These are phyloP conservation scores for Strix uralensis DNA, from an alignment of 2,113 vertebrate genomes.

Conservation along the genomic window DNA sequence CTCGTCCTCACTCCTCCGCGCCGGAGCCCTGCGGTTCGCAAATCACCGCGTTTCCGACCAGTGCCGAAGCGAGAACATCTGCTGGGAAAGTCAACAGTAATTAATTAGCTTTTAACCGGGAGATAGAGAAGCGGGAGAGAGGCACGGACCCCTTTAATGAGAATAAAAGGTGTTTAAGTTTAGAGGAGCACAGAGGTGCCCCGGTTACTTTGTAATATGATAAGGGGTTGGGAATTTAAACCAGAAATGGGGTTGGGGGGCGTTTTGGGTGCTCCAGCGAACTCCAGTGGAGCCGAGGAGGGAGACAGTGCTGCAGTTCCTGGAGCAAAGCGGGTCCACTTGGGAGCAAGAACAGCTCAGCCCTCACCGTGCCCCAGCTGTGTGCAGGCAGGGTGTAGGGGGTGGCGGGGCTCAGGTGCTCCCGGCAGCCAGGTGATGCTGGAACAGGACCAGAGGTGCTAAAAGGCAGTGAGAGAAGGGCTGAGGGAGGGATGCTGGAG, in stretches of 20 bases:
- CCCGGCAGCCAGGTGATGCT: not conserved
- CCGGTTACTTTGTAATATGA: conserved; percentile 49
- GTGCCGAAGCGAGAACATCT: conserved; percentile 50
- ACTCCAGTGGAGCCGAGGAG: not conserved
- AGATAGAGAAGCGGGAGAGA: conserved; percentile 29
- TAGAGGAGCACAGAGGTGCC: not conserved
- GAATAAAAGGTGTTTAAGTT: conserved; percentile 49
- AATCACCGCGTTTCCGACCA: conserved; percentile 27
- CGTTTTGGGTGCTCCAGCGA: not conserved
- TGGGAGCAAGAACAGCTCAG: not conserved
- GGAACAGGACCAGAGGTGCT: not conserved
- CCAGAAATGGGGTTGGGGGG: not conserved
- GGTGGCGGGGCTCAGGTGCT: not conserved
- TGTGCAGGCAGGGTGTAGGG: not conserved
- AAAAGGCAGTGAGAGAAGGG: not conserved
- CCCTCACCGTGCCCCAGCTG: not conserved
- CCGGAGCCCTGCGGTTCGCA: conserved; percentile 48
- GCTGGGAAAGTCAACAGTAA: conserved; percentile 62
- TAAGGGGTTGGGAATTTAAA: conserved; percentile 53
- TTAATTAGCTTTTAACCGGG: conserved; percentile 61
- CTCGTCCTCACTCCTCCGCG: not conserved
- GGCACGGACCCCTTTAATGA: conserved; percentile 53
- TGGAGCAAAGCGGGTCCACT: not conserved
- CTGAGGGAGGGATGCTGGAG: not conserved
- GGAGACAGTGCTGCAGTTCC: not conserved